Conservation (phyloP, 2,888 invertebrate genomes). For the Torymus auratus region DNA sequence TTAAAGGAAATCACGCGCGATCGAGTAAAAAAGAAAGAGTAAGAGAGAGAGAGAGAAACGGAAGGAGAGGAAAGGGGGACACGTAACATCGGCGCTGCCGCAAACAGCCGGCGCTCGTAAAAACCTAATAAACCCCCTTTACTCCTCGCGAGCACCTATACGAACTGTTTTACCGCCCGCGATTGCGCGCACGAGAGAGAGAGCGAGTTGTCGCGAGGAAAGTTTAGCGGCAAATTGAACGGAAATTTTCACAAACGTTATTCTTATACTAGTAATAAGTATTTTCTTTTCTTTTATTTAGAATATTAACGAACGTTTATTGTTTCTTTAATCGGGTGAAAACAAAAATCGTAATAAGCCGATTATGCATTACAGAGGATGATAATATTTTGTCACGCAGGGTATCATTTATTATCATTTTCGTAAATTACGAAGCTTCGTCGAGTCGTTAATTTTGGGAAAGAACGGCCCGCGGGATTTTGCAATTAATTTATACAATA, state of each 20-base stretch:
- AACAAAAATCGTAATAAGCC: too few relatives aligned
- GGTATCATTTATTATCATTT: neutral
- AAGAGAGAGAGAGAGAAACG: neutral
- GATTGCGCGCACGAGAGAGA: too few relatives aligned
- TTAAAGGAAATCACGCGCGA: neutral
- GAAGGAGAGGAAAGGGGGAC: too few relatives aligned
- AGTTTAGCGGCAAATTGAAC: too few relatives aligned
- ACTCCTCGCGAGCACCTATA: neutral
- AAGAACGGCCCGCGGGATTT: neutral
- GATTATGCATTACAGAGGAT: too few relatives aligned
- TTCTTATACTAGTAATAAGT: too few relatives aligned
- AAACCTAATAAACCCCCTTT: constrained; percentile 14
- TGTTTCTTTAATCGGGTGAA: too few relatives aligned
- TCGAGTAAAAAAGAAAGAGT: neutral
- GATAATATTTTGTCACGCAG: too few relatives aligned
- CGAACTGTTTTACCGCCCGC: neutral
- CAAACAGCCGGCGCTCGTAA: constrained; percentile 3
- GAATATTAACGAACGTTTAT: too few relatives aligned
- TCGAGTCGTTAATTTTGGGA: neutral
- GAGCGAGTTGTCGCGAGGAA: too few relatives aligned
- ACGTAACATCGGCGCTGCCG: constrained; percentile 2
- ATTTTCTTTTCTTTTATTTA: too few relatives aligned
- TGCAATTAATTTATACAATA: neutral
- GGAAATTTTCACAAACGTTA: too few relatives aligned
- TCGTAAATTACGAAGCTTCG: neutral